A percentile compares a stretch with the other conserved stretches of the same genome.
phyloP scores from a whole-genome alignment of 2,113 vertebrate species.

The Aplodontia rufa region DNA sequence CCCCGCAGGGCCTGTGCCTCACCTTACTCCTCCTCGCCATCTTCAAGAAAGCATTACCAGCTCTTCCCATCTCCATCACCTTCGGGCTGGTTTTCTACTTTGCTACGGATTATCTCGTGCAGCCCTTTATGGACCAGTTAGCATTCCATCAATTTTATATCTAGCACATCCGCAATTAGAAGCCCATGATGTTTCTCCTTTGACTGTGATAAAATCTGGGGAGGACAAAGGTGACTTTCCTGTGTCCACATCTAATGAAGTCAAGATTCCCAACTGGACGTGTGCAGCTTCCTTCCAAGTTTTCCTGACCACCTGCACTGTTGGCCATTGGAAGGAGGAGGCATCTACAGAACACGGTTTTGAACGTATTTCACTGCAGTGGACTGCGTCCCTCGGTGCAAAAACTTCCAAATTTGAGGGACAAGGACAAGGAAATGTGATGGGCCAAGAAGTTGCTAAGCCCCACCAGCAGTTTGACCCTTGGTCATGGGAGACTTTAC shows the following conservation, averaged over 20 bases:
- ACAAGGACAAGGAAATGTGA: background rate
- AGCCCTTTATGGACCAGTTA: slow-evolving; percentile 97
- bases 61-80: slow-evolving; percentile 98
- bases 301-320: slow-evolving; percentile 73
- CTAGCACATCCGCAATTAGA: slow-evolving; percentile 84
- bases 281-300: slow-evolving; percentile 70
- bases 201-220: slow-evolving; percentile 77
- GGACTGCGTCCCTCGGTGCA: slow-evolving; percentile 49
- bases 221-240: slow-evolving; percentile 69
- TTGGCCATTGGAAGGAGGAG: slow-evolving; percentile 70
- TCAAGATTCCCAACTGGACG: slow-evolving; percentile 77
- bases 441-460: slow-evolving; percentile 64
- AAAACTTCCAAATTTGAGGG: slow-evolving; percentile 36
- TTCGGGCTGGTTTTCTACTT: slow-evolving; percentile 99
- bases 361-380: background rate
- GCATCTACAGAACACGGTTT: slow-evolving; percentile 74
- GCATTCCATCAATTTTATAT: slow-evolving; percentile 99
- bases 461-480: slow-evolving; percentile 72
- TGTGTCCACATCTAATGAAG: slow-evolving; percentile 70
- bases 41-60: slow-evolving; percentile 98
- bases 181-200: slow-evolving; percentile 76
- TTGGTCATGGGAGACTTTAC: slow-evolving; percentile 67
- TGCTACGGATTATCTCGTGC: slow-evolving; percentile 97
- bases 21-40: slow-evolving; percentile 97
- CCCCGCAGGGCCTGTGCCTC: slow-evolving; percentile 95